A percentile compares a stretch with the other conserved stretches of the same genome.
Evolutionary conservation across 2,113 vertebrate species (phyloP).

Genomic region (Ramphastos sulfuratus): DNA sequence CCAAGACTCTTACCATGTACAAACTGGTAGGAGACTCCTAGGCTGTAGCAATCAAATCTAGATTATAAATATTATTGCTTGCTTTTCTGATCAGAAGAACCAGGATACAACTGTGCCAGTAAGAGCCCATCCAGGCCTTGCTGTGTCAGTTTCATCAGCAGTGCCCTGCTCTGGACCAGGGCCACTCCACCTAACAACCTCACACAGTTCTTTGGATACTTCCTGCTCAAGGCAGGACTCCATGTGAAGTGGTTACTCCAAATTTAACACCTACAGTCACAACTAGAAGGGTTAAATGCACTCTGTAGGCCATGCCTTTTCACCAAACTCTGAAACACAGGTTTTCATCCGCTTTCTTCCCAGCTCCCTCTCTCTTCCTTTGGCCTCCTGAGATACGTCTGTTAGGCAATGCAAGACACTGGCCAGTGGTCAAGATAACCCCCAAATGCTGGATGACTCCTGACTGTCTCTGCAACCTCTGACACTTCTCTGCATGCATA

Average conservation of each 20-base stretch:
- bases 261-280: not conserved
- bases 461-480: not conserved
- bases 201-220: not conserved
- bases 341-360: not conserved
- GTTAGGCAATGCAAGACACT: not conserved
- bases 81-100: not conserved
- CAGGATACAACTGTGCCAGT: not conserved
- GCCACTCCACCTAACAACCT: not conserved
- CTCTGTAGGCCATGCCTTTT: not conserved
- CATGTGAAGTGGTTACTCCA: not conserved
- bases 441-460: not conserved
- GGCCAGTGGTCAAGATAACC: not conserved
- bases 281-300: not conserved
- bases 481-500: not conserved
- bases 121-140: not conserved
- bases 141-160: not conserved
- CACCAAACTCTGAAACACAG: not conserved
- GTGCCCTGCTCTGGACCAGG: not conserved
- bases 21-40: not conserved
- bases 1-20: rapidly evolving
- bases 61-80: not conserved
- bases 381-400: not conserved
- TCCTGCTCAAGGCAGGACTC: not conserved
- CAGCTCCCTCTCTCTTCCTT: not conserved
- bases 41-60: not conserved